Evolutionary conservation across 2,888 invertebrate genomes (phyloP).

Genomic region (Sesia bembeciformis): DNA sequence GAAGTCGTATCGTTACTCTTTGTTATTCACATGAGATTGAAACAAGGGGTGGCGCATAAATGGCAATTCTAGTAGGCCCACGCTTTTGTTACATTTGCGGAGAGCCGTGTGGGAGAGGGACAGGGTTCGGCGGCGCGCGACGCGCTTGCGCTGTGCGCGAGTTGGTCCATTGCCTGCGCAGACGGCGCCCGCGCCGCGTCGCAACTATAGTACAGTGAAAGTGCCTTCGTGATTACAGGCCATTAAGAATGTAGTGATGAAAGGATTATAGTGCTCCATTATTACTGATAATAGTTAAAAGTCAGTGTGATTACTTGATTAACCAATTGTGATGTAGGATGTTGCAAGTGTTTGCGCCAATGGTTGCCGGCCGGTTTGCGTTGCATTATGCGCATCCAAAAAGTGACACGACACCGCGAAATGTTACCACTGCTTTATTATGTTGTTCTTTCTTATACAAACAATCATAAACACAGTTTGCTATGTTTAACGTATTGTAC

Average conservation of each 20-base stretch:
- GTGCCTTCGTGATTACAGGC: slow-evolving; percentile 31
- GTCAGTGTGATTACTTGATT: slow-evolving; percentile 7
- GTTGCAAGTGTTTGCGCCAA: slow-evolving; percentile 15
- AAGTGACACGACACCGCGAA: slow-evolving; percentile 15
- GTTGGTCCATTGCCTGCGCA: slow-evolving; percentile 61
- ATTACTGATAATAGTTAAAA: slow-evolving; percentile 7
- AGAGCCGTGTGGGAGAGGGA: slow-evolving; percentile 46
- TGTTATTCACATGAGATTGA: not conserved
- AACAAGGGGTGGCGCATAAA: slow-evolving; percentile 48
- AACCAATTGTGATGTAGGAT: slow-evolving; percentile 23
- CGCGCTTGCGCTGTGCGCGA: slow-evolving; percentile 25
- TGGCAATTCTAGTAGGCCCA: slow-evolving; percentile 59
- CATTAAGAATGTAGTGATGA: slow-evolving; percentile 3
- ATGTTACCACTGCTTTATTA: slow-evolving; percentile 15
- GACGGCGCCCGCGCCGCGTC: slow-evolving; percentile 42
- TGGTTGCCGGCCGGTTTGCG: slow-evolving; percentile 22
- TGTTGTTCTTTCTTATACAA: slow-evolving; percentile 5
- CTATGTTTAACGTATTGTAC: slow-evolving; percentile 9
- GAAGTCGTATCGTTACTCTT: not conserved
- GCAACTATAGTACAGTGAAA: slow-evolving; percentile 46
- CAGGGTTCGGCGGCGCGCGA: not conserved
- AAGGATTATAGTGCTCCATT: slow-evolving; percentile 4
- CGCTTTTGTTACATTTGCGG: slow-evolving; percentile 42
- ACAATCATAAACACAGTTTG: slow-evolving; percentile 4
- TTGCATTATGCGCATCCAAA: slow-evolving; percentile 4